These are phyloP conservation scores for Drosophila lini DNA, from an alignment of 1,140 invertebrate genomes.

Conservation along the genomic window DNA sequence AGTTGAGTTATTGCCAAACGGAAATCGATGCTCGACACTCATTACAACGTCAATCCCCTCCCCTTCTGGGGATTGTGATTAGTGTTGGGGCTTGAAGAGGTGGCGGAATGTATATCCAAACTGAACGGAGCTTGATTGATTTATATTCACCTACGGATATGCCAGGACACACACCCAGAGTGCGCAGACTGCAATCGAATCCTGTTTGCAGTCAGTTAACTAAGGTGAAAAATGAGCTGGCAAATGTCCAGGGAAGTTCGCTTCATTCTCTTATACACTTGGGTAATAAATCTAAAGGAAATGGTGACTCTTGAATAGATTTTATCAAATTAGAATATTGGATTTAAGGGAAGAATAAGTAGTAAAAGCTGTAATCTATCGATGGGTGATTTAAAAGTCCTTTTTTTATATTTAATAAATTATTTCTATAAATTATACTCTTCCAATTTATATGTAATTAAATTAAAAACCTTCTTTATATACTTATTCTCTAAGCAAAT, in stretches of 20 bases:
- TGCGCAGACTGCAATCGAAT: slow-evolving; percentile 23
- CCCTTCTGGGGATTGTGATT: slow-evolving; percentile 29
- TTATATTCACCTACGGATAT: slow-evolving; percentile 47
- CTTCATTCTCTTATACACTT: slow-evolving; percentile 11
- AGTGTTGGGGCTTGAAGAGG: slow-evolving; percentile 19
- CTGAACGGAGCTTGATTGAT: slow-evolving; percentile 48
- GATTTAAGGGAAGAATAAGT: background rate
- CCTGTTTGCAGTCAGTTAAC: slow-evolving; percentile 52
- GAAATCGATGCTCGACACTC: slow-evolving; percentile 77
- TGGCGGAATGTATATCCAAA: slow-evolving; percentile 7
- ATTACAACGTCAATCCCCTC: slow-evolving; percentile 38
- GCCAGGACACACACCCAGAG: slow-evolving; percentile 12
- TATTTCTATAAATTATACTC: too few species aligned
- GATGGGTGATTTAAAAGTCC: too few species aligned
- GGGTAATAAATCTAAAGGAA: slow-evolving; percentile 12
- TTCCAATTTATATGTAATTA: background rate
- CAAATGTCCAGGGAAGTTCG: slow-evolving; percentile 43
- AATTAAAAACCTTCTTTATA: background rate
- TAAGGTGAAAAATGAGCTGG: slow-evolving; percentile 62
- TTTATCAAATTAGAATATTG: slow-evolving; percentile 20
- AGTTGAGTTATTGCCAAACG: slow-evolving; percentile 78
- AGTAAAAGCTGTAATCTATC: background rate
- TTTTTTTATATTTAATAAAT: background rate
- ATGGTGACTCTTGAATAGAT: slow-evolving; percentile 1
- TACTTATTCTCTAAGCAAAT: background rate